Base-by-base conservation (phyloP, 2,113 vertebrate species). In the Neolamprologus devosi region DNA sequence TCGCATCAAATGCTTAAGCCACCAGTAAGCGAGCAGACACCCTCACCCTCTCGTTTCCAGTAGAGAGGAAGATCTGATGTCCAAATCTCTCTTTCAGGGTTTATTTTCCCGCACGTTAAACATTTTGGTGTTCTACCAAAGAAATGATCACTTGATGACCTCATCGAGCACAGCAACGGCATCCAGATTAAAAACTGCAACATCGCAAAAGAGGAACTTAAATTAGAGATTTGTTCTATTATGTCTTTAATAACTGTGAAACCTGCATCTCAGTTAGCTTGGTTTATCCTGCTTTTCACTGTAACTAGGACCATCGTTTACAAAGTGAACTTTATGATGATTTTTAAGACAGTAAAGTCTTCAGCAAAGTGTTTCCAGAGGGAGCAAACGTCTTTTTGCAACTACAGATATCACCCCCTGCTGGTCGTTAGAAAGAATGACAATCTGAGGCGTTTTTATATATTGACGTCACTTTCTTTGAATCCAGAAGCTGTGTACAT, bases 231-330 rank as follows among this genome's bases (percentile, higher is more conserved):
- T 65, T 65, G 17, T 8, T 37, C 33, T 65, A n/a, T 37, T 65
- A 35, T 37, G 60, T 65, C 17, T 35, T n/a, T 65, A 35, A 0
- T 35, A 65, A 65, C 60, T 65, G 60, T 37, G 19, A 68, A 68
- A 37, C 19, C 58, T 35, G 58, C 58, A 35, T 11, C 8, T 19
- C 4, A 33, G 8, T 60, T 60, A 33, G 5, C 58, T 7, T 19
- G 0, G 30, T n/a, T 35, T 63, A 35, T 35, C 17, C 30, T 68
- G 63, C 63, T 21, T 37, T 68, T 68, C 11, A 40, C 63, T 21
- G 2, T 4, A 14, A 68, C 19, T 0, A n/a, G 19, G 11, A 1
- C 63, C 35, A 40, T 68, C 19, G 7, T 68, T 40, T 68, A 40
- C 35, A 68, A 68, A 68, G 11, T 68, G 63, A 68, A 21, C 33